Conservation (phyloP, 2,797 vertebrate genomes). For the Hozukius guyotensis region DNA sequence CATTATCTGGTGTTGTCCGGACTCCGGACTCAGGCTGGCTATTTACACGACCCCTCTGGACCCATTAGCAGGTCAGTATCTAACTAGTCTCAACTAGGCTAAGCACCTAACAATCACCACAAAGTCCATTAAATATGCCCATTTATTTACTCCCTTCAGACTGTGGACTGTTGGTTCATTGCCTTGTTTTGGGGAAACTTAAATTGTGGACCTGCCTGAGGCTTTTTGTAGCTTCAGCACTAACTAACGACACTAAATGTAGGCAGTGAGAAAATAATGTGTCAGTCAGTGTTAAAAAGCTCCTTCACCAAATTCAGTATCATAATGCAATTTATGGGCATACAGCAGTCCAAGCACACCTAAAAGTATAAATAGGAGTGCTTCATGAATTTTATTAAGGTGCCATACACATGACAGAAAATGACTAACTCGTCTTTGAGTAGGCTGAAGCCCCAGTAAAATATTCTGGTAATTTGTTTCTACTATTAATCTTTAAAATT, state of each 20-base stretch:
- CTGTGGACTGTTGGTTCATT: not conserved
- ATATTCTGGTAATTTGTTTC: not conserved
- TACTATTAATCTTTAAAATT: not conserved
- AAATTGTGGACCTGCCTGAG: not conserved
- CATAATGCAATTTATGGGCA: not conserved
- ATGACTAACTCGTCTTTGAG: not conserved
- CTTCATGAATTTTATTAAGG: constrained; percentile 15
- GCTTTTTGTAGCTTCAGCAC: not conserved
- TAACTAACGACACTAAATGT: not conserved
- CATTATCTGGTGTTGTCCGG: constrained; percentile 8
- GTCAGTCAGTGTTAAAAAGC: not conserved
- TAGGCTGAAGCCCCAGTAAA: not conserved
- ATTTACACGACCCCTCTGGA: constrained; percentile 24
- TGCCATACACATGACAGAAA: not conserved
- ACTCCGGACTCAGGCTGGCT: not conserved
- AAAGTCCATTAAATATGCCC: not conserved
- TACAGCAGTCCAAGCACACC: not conserved
- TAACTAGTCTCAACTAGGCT: not conserved
- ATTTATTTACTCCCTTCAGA: not conserved
- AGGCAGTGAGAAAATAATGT: not conserved
- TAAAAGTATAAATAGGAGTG: not conserved
- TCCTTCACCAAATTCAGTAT: not conserved
- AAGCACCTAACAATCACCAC: not conserved
- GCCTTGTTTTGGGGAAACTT: constrained; percentile 7
- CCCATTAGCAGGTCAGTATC: constrained; percentile 5